phyloP scores from a whole-genome alignment of 2,888 invertebrate species.

The Patella depressa region DNA sequence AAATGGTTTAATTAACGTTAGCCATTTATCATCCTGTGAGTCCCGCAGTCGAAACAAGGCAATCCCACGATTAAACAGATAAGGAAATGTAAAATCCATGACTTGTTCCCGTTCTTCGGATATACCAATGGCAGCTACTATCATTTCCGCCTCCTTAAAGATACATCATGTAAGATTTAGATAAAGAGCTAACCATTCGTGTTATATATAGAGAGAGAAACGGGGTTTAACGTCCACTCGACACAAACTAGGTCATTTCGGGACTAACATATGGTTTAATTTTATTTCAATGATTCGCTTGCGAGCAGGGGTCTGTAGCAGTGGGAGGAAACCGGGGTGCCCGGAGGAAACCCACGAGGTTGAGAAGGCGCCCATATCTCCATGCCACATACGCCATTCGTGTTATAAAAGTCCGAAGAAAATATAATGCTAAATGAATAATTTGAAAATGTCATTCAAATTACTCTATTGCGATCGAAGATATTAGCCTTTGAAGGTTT shows the following conservation, averaged over 20 bases:
- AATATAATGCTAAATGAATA: no score
- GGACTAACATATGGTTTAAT: background rate
- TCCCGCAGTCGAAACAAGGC: slow-evolving; percentile 51
- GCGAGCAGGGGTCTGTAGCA: no score
- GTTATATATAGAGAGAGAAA: no score
- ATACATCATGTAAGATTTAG: background rate
- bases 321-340: no score
- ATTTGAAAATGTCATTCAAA: no score
- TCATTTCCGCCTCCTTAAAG: slow-evolving; percentile 84
- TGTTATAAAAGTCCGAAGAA: no score
- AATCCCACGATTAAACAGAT: slow-evolving; percentile 46
- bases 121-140: slow-evolving; percentile 87
- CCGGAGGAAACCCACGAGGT: no score
- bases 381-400: no score
- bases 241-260: background rate
- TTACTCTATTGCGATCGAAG: no score
- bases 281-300: background rate
- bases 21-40: slow-evolving; percentile 45
- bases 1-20: slow-evolving; percentile 36
- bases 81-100: slow-evolving; percentile 91
- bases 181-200: no score
- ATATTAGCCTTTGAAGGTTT: no score
- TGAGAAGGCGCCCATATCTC: no score
- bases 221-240: background rate
- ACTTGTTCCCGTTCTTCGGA: slow-evolving; percentile 90